Base-by-base conservation (phyloP, 2,797 vertebrate species). In the Sparus aurata region DNA sequence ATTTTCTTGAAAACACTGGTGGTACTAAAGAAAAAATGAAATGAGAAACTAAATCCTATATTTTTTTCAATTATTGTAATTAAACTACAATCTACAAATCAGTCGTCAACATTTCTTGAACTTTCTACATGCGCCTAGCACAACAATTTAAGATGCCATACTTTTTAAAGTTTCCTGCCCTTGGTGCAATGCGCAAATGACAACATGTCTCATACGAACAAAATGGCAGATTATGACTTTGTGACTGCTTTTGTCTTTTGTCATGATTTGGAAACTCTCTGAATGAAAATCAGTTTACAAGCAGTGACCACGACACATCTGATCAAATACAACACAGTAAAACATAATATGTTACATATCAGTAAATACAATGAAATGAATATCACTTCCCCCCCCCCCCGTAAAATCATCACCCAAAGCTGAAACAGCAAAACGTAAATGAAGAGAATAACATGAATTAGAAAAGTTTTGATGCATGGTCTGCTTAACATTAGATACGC, bases 251-350 rank as follows among this genome's bases (percentile, higher is more conserved):
- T 79, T 60, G 49, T 85, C 67, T 90, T 93, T 93, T 91, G 91
- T 93, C 92, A 92, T 93, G 93, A 93, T 91, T 93, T 85, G 83
- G 80, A 92, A 93, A 93, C 90, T 89, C 76, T 87, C 82, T 87
- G 85, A 87, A 89, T 76, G 34, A 80, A 63, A 90, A 75, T 79
- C 46, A 70, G 83, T 83, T 87, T 73, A 93, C 91, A 89, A 92
- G 80, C 87, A 89, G 89, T 88, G 87, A 92, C 80, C 87, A 93
- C 89, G 13, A 85, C 89, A 88, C 85, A 54, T 91, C 87, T 72
- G 86, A 87, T 88, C 86, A 90, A 91, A 87, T 64, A 91, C 90
- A 65, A 88, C 83, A 90, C 85, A 57, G 47, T 85, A 78, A 85
- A 89, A 90, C 88, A 85, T 71, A 88, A 87, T 57, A 86, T 90